Base-by-base conservation (phyloP, 35 echinoderm and acorn worm genomes). In the Chiridota heheva region DNA sequence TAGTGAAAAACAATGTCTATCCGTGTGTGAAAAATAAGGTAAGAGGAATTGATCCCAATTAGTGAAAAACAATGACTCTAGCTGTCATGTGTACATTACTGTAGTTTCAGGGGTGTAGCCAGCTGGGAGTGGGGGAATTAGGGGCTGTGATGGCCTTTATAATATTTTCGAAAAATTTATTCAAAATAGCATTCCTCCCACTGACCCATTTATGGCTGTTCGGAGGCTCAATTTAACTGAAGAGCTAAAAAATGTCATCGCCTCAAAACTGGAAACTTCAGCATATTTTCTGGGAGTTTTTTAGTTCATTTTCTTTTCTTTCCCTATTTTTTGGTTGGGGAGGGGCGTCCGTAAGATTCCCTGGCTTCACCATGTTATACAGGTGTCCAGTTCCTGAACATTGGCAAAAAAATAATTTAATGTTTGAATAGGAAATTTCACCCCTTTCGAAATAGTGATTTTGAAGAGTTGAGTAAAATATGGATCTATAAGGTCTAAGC, bases 1-100 rank as follows among this genome's bases (percentile, higher is more conserved):
- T 7, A 7, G 7, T 96, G n/a, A 96, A 96, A 56, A 78, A 74
- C 12, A 83, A 90, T 31, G 87, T 96, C 1, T 96, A 86, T 37
- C 92, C 92, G 1, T 82, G 82, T 12, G 39, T 96, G 6, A 88
- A 82, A 34, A 86, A 96, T 86, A 87, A 96, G 80, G 92, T 96
- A 90, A 41, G 92, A 82, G 5, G 31, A 13, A 77, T 65, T 12
- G 33, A 24, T 65, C 33, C 61, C 61, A 12, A 7, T 65, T 7
- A 7, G 7, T 96, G n/a, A 96, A 96, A 56, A 78, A 74, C 12
- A 83, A 90, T 31, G 87, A 90, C 1, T 96, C 85, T 37, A 87
- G 87, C 0, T 82, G 82, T 12, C 25, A 36, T 26, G 77, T 69
- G 38, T 35, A 51, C 30, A 42, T 42, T 2, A 26, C 15, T n/a